Evolutionary conservation across 2,888 invertebrate genomes (phyloP).

Genomic region (Rhagonycha lutea): DNA sequence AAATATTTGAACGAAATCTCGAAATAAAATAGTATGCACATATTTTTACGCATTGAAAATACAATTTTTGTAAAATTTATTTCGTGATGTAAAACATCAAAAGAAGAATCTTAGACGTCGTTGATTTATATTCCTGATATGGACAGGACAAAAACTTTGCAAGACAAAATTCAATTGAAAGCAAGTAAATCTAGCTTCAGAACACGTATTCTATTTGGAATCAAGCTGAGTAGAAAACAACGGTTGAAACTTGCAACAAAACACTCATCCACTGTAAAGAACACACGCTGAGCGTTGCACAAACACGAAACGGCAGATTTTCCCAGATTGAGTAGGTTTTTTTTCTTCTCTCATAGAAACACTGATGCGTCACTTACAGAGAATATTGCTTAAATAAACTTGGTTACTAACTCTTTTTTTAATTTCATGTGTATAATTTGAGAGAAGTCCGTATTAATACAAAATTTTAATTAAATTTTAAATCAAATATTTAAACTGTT

Average conservation of each 20-base stretch:
- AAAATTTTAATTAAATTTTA: not conserved
- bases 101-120: not conserved
- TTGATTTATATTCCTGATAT: constrained; percentile 18
- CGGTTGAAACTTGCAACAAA: constrained; percentile 39
- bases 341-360: constrained; percentile 10
- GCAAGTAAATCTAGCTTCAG: constrained; percentile 37
- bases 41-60: not conserved
- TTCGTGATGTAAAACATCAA: not conserved
- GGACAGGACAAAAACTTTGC: constrained; percentile 28
- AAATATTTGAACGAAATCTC: not conserved
- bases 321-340: constrained; percentile 15
- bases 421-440: not conserved
- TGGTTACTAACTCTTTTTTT: not conserved
- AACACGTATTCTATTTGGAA: constrained; percentile 43
- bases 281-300: constrained; percentile 25
- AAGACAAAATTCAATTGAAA: constrained; percentile 34
- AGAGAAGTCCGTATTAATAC: not conserved
- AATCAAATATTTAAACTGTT: not conserved
- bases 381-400: constrained; percentile 6
- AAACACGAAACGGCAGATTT: constrained; percentile 21
- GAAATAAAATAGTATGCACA: not conserved
- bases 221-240: constrained; percentile 40
- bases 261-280: constrained; percentile 32
- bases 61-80: not conserved
- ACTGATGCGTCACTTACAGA: constrained; percentile 20